Percentiles rank a stretch among this genome's conserved stretches.
Evolutionary conservation across 2,797 vertebrate species (phyloP).

Genomic region (Thalassophryne amazonica): DNA sequence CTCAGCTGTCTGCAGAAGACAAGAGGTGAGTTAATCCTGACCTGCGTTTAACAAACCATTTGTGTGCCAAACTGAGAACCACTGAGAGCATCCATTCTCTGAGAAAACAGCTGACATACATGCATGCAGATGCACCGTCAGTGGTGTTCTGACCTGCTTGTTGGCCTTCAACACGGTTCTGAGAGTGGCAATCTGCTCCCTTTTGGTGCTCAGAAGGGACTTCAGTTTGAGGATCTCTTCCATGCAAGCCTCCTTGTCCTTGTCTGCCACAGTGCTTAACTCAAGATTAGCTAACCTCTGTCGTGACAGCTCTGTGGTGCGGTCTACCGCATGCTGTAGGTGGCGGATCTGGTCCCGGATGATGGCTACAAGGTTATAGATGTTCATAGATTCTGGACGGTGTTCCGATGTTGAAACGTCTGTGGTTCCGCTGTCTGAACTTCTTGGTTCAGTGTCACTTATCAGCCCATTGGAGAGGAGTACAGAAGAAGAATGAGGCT

Average conservation of each 20-base stretch:
- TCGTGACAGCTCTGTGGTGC: constrained; percentile 89
- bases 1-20: constrained; percentile 86
- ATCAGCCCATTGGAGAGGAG: constrained; percentile 84
- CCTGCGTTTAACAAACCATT: neutral
- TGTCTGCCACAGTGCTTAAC: constrained; percentile 86
- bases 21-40: neutral
- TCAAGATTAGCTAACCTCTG: constrained; percentile 91
- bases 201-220: constrained; percentile 95
- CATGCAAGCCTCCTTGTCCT: constrained; percentile 93
- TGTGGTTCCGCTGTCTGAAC: constrained; percentile 55
- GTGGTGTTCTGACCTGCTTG: constrained; percentile 85
- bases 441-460: constrained; percentile 65
- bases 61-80: constrained; percentile 7
- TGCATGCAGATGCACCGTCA: neutral
- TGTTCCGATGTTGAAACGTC: constrained; percentile 76
- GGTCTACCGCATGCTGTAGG: constrained; percentile 93
- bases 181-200: constrained; percentile 97
- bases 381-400: constrained; percentile 91
- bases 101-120: neutral
- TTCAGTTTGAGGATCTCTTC: constrained; percentile 96
- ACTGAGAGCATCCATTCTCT: constrained; percentile 32
- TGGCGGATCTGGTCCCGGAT: constrained; percentile 96
- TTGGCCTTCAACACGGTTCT: constrained; percentile 97
- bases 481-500: constrained; percentile 75
- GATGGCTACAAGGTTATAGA: constrained; percentile 94